Base-by-base conservation (phyloP, 2,113 vertebrate genomes). In the Capreolus pygargus region DNA sequence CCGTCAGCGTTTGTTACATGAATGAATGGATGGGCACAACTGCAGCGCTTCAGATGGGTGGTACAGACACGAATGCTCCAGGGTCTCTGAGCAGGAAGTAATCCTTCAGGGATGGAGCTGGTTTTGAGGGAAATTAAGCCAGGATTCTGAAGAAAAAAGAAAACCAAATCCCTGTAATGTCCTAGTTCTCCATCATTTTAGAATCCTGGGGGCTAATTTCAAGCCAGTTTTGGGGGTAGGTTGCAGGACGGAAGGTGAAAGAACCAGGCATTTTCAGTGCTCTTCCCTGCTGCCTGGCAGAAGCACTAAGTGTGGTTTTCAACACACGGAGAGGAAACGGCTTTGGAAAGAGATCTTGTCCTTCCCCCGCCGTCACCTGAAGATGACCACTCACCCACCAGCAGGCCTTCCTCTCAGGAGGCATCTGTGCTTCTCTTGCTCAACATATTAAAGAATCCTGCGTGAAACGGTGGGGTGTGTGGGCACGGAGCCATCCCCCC, bases 321-420 rank as follows among this genome's bases (percentile, higher is more conserved):
- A 88, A 89, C 47, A 60, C 28, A 50, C 0, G 0, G 6, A 17
- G 67, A 16, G 25, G 60, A 45, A 36, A 50, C 7, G 7, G 23
- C 10, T 89, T 36, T 79, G 89, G 67, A 47, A 88, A 47, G 64
- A 54, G 30, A 83, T 6, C 27, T 4, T 27, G 27, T n/a, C 67
- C 45, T 86, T 85, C 39, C 92, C 33, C 28, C 0, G 3, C 0
- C 27, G n/a, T 33, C 0, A 0, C 52, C 12, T 17, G 70, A 67
- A 61, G 45, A 78, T 7, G 76, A 27, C 25, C 9, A 25, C 60
- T 86, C 78, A 61, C 30, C 67, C 27, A 47, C 27, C 55, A 64
- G 39, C 36, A 13, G 36, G 52, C 10, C 39, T 57, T 87, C n/a
- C 45, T 50, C 60, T 70, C 67, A 5, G 47, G 19, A 78, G 36